phyloP scores from a whole-genome alignment of 1,140 invertebrate species.

The Sycobia sp. region DNA sequence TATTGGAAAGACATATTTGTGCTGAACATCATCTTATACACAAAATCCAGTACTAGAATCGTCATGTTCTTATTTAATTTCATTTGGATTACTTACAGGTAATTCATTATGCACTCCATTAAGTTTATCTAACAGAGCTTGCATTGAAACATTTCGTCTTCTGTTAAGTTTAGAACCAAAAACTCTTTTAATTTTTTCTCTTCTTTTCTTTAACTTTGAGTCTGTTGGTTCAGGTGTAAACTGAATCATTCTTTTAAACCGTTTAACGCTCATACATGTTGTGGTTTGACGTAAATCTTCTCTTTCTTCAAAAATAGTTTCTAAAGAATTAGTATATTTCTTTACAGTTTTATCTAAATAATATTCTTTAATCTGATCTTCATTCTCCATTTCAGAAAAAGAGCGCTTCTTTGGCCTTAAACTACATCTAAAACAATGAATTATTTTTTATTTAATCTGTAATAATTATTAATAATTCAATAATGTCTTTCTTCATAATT shows the following conservation, averaged over 20 bases:
- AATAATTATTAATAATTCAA: background rate
- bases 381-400: conserved; percentile 43
- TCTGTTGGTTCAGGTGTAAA: conserved; percentile 41
- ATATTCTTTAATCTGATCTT: conserved; percentile 48
- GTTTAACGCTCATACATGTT: conserved; percentile 47
- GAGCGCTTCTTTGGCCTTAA: conserved; percentile 49
- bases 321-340: conserved; percentile 47
- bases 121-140: conserved; percentile 50
- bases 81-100: background rate
- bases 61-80: conserved; percentile 16
- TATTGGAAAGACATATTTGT: background rate
- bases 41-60: background rate
- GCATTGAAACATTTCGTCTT: conserved; percentile 43
- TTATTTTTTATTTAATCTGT: background rate
- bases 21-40: background rate
- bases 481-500: background rate
- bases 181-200: conserved; percentile 49
- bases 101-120: conserved; percentile 43
- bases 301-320: conserved; percentile 58
- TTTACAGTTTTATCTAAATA: conserved; percentile 54
- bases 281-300: conserved; percentile 40
- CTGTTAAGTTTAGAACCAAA: conserved; percentile 47
- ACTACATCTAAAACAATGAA: conserved; percentile 44
- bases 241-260: conserved; percentile 52
- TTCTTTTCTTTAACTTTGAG: conserved; percentile 52